Evolutionary conservation across 2,113 vertebrate species (phyloP).

Genomic region (Platichthys flesus): DNA sequence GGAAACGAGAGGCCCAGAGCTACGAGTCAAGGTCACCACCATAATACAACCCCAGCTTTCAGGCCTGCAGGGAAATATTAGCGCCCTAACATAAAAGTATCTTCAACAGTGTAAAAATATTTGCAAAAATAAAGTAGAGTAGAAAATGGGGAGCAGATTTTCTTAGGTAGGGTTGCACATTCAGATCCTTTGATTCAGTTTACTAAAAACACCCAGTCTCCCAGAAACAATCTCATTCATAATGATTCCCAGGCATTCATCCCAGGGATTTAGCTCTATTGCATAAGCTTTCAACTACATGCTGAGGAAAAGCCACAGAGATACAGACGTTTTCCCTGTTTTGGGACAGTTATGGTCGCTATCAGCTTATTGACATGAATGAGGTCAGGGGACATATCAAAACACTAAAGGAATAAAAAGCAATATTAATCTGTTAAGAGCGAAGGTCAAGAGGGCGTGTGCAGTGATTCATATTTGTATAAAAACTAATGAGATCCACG

Average conservation of each 20-base stretch:
- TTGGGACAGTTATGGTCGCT: conserved; percentile 13
- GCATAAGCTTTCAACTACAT: conserved; percentile 31
- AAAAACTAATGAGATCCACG: conserved; percentile 13
- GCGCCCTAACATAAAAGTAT: conserved; percentile 9
- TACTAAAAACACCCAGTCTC: conserved; percentile 1
- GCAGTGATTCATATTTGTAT: conserved; percentile 15
- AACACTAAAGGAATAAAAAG: conserved; percentile 12
- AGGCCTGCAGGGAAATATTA: conserved; percentile 5
- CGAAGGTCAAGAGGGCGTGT: conserved; percentile 26
- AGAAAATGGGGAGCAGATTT: not conserved
- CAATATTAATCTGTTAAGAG: conserved; percentile 10
- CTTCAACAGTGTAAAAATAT: not conserved
- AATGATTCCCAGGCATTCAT: conserved; percentile 28
- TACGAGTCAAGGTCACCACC: conserved; percentile 58
- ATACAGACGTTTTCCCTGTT: conserved; percentile 34
- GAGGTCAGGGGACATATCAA: conserved; percentile 31
- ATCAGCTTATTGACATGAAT: conserved; percentile 35
- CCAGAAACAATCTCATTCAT: conserved; percentile 32
- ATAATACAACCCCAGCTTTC: conserved; percentile 22
- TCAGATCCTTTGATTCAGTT: not conserved
- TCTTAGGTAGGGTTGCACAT: not conserved
- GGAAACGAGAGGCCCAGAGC: conserved; percentile 38
- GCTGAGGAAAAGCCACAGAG: conserved; percentile 26
- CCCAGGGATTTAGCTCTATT: conserved; percentile 22
- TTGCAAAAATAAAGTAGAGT: not conserved